These are phyloP conservation scores for Numida meleagris DNA, from an alignment of 2,113 vertebrate genomes.

Conservation along the genomic window DNA sequence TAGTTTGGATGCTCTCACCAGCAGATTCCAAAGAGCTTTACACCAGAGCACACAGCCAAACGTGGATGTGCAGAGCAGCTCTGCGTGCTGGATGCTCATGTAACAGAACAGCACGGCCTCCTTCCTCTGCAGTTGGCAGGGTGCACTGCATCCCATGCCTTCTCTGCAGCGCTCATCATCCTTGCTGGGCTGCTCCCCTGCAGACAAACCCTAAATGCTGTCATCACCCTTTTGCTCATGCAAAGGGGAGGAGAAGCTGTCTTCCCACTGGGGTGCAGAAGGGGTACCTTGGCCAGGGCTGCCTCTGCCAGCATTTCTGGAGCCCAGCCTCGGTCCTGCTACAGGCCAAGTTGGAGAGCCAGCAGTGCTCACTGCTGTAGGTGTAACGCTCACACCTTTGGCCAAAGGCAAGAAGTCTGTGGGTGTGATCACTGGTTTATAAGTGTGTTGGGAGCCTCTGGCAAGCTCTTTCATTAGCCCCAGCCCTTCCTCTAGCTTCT, in stretches of 20 bases:
- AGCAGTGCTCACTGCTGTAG: too few species aligned
- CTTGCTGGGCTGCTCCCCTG: background rate
- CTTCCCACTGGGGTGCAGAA: background rate
- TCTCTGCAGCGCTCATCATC: background rate
- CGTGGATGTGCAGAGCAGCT: background rate
- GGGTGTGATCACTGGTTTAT: accelerated
- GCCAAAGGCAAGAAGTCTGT: background rate
- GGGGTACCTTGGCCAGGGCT: background rate
- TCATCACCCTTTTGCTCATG: background rate
- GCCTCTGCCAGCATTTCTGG: background rate
- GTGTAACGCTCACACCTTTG: background rate
- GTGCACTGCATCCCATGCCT: background rate
- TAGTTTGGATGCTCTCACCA: background rate
- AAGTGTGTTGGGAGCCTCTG: background rate
- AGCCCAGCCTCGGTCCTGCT: background rate
- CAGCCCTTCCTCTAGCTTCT: background rate
- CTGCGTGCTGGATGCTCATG: accelerated
- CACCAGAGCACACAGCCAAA: background rate
- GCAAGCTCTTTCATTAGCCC: accelerated
- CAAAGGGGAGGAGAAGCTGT: background rate
- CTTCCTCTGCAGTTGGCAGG: background rate
- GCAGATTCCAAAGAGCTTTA: background rate
- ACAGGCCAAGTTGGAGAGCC: background rate
- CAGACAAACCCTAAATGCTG: background rate
- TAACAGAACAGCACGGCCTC: background rate